Conservation (phyloP, 1,140 invertebrate species). For the Drosophila truncata region DNA sequence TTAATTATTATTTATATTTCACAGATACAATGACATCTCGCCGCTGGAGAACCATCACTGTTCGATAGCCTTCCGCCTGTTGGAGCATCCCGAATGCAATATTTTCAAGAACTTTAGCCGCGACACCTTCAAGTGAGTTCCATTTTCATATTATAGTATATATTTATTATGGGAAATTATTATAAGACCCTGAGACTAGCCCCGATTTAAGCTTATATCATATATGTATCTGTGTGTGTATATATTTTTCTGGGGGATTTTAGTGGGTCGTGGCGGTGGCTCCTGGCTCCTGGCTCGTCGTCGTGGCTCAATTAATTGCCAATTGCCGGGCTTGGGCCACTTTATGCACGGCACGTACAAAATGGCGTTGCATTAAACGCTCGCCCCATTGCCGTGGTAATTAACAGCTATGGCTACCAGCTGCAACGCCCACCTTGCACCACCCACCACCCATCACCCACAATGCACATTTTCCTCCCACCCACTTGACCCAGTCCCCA, state of each 20-base stretch:
- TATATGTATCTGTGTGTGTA: background rate
- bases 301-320: constrained; percentile 86
- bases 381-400: constrained; percentile 73
- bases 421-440: constrained; percentile 1
- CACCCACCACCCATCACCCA: background rate
- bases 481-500: constrained; percentile 22
- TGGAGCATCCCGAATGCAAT: constrained; percentile 92
- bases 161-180: background rate
- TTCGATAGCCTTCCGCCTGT: constrained; percentile 93
- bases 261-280: background rate
- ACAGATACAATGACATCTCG: constrained; percentile 93
- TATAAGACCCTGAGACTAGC: too few relatives aligned
- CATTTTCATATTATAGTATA: background rate
- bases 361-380: constrained; percentile 80
- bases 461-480: background rate
- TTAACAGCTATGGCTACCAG: constrained; percentile 63
- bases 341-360: constrained; percentile 79
- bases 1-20: background rate
- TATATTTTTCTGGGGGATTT: background rate
- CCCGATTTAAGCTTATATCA: constrained; percentile 1
- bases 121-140: constrained; percentile 87
- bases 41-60: constrained; percentile 96
- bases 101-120: constrained; percentile 90
- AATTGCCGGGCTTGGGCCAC: constrained; percentile 87
- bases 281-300: background rate